phyloP scores from a whole-genome alignment of 2,113 vertebrate genomes.

The Promerops cafer region DNA sequence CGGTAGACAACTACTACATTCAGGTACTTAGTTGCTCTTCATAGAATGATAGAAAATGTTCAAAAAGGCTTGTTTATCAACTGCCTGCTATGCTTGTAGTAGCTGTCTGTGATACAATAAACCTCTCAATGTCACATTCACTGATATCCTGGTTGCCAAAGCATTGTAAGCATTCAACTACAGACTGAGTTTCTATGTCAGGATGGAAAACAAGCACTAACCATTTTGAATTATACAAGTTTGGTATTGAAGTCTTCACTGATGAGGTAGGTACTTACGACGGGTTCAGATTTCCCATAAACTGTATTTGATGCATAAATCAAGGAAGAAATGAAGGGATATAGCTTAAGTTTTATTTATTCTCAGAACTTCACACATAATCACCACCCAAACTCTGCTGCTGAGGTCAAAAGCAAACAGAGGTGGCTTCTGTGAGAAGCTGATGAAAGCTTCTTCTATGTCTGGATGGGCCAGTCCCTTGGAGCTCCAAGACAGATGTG shows the following conservation, averaged over 20 bases:
- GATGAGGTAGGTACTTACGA: not conserved
- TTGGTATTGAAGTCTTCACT: not conserved
- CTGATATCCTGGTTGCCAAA: not conserved
- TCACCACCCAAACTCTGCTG: not conserved
- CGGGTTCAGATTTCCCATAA: not conserved
- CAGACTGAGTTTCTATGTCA: not conserved
- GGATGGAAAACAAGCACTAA: not conserved
- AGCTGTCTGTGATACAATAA: not conserved
- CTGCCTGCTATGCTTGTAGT: not conserved
- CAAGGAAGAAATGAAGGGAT: not conserved
- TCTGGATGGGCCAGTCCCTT: not conserved
- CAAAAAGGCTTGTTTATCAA: not conserved
- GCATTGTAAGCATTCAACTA: not conserved
- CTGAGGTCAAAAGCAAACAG: not conserved
- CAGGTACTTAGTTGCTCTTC: not conserved
- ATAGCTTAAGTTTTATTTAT: not conserved
- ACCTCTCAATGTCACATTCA: not conserved
- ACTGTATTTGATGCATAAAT: accelerated
- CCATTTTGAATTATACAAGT: accelerated
- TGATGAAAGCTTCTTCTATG: not conserved
- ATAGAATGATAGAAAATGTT: not conserved
- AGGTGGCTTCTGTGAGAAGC: not conserved
- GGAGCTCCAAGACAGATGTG: not conserved
- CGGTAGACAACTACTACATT: not conserved
- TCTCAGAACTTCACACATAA: not conserved